phyloP scores from a whole-genome alignment of 1,140 invertebrate genomes.

The Calephelis virginiensis region DNA sequence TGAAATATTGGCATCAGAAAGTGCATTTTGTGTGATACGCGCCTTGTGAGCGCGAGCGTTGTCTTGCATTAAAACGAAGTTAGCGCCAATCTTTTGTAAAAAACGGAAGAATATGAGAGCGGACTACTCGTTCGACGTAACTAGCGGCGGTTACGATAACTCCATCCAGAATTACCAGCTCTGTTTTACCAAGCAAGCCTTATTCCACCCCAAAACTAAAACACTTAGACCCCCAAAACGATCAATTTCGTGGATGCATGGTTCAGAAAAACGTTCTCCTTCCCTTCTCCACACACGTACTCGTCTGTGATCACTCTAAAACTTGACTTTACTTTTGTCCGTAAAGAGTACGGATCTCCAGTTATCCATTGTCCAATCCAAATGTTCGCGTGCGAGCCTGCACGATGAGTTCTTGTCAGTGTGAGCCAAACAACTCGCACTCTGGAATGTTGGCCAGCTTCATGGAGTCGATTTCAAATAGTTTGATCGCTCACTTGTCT shows the following conservation, averaged over 20 bases:
- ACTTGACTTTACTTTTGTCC: conserved; percentile 21
- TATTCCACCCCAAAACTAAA: neutral
- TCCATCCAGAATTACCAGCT: neutral
- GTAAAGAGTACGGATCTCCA: conserved; percentile 22
- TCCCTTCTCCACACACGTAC: conserved; percentile 19
- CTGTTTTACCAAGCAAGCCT: conserved; percentile 1
- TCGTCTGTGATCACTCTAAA: conserved; percentile 22
- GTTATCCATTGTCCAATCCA: conserved; percentile 8
- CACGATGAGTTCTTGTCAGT: conserved; percentile 2
- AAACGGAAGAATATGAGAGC: too few species aligned
- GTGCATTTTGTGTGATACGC: too few species aligned
- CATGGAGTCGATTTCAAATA: conserved; percentile 21
- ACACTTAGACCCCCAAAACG: neutral
- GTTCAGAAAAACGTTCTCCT: conserved; percentile 9
- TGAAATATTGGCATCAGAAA: too few species aligned
- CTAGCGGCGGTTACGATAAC: too few species aligned
- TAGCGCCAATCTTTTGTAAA: too few species aligned
- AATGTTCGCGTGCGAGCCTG: neutral
- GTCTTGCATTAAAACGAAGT: too few species aligned
- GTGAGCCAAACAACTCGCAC: neutral
- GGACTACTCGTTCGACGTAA: too few species aligned
- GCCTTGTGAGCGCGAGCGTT: too few species aligned
- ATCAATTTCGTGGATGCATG: neutral
- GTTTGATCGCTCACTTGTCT: conserved; percentile 17
- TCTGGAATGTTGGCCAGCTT: conserved; percentile 14